Base-by-base conservation (phyloP, 2,888 invertebrate genomes). In the Empis livida region DNA sequence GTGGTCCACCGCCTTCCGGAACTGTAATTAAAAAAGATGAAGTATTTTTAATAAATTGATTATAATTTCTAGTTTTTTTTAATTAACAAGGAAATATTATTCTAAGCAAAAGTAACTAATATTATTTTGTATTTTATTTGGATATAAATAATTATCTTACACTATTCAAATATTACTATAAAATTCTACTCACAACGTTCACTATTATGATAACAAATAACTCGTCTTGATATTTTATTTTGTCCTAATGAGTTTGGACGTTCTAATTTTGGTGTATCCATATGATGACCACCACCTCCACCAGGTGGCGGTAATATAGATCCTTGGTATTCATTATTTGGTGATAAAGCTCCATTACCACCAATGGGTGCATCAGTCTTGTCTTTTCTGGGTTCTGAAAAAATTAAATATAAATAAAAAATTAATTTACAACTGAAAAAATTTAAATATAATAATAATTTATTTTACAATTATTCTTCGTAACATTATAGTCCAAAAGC, bases 301-400 rank as follows among this genome's bases (percentile, higher is more conserved):
- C 77, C 77, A 10, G 62, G 64, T 50, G 66, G 63, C 46, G 67
- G 65, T 51, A 65, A 54, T 61, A 67, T 62, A 44, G 67, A 64
- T 53, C 66, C 64, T 57, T 67, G 67, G 58, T 63, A 62, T 53
- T 73, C 79, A 60, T 73, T 74, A 61, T 72, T 77, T 55, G 78
- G 77, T 63, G 79, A 78, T 61, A 79, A 68, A 60, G 77, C 75
- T 67, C 78, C 79, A 71, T 78, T 77, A 59, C 67, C 64, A 61
- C 66, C 65, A 57, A 64, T 61, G 59, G 61, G 65, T 63, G 66
- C 78, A 71, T 89, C 89, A 80, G 83, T 82, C 80, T 88, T 89
- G 76, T 89, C 88, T 80, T 88, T 89, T 79, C 87, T 86, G 80
- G 87, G 85, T 81, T 89, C 89, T 89, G 80, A 32, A 81, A 80